Conservation (phyloP, 64 coral and sea anemone genomes). For the Catalaphyllia jardinei region DNA sequence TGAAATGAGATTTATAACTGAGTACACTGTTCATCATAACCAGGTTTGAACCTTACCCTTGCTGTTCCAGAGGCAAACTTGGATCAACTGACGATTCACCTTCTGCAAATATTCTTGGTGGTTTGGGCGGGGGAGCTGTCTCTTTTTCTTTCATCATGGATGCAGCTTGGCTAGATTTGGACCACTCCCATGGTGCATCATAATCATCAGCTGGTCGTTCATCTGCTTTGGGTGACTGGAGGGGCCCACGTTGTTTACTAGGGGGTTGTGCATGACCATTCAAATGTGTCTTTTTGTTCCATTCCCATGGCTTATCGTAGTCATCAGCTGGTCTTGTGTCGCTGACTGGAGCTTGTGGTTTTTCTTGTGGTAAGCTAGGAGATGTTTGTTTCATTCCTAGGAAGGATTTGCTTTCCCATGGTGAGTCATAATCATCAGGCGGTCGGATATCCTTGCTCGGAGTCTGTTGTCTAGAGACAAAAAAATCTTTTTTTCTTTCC, state of each 20-base stretch:
- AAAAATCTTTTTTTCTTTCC: background rate
- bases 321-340: conserved; percentile 70
- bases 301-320: conserved; percentile 93
- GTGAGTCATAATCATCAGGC: conserved; percentile 82
- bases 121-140: conserved; percentile 53
- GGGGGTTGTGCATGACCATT: background rate
- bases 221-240: conserved; percentile 72
- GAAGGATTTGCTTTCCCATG: conserved; percentile 75
- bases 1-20: too few species aligned
- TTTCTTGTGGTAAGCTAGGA: conserved; percentile 37
- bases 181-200: conserved; percentile 88
- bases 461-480: conserved; percentile 48
- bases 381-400: conserved; percentile 22
- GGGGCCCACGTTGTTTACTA: conserved; percentile 15
- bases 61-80: conserved; percentile 65
- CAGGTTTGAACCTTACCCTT: conserved; percentile 47
- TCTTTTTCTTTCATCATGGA: conserved; percentile 48
- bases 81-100: conserved; percentile 41
- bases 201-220: conserved; percentile 69
- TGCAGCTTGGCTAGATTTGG: conserved; percentile 43
- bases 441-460: conserved; percentile 69
- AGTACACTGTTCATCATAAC: too few species aligned
- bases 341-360: conserved; percentile 49
- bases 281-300: conserved; percentile 18
- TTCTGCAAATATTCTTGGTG: conserved; percentile 48